Conservation (phyloP, 1,140 invertebrate species). For the Drosophila orosa region DNA sequence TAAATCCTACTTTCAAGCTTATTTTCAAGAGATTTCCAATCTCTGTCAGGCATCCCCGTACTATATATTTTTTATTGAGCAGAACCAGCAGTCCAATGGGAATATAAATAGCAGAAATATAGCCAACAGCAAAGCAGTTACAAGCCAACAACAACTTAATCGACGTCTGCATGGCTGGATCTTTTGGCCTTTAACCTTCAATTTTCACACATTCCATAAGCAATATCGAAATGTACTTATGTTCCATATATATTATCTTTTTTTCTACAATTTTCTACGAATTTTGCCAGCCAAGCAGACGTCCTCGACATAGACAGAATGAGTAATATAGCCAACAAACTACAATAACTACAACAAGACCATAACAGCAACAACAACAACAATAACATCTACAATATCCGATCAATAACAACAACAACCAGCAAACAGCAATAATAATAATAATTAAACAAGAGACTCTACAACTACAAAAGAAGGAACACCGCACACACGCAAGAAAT, state of each 20-base stretch:
- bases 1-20: background rate
- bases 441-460: constrained; percentile 57
- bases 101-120: constrained; percentile 40
- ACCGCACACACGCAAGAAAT: constrained; percentile 59
- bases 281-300: constrained; percentile 29
- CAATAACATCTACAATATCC: constrained; percentile 71
- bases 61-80: constrained; percentile 46
- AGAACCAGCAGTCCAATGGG: constrained; percentile 39
- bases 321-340: constrained; percentile 61
- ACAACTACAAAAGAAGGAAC: constrained; percentile 44
- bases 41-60: too few species aligned
- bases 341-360: constrained; percentile 54
- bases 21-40: background rate
- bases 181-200: constrained; percentile 4
- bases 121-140: constrained; percentile 56
- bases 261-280: constrained; percentile 9
- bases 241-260: constrained; percentile 13
- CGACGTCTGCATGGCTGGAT: constrained; percentile 33
- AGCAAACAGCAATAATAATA: constrained; percentile 59
- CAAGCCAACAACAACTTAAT: constrained; percentile 53
- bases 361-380: constrained; percentile 58
- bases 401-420: constrained; percentile 70
- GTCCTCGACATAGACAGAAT: constrained; percentile 54
- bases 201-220: constrained; percentile 59
- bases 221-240: constrained; percentile 25